Percentiles rank a stretch among this genome's conserved stretches.
These are phyloP conservation scores for Clitarchus hookeri DNA, from an alignment of 2,888 invertebrate species.

Conservation along the genomic window DNA sequence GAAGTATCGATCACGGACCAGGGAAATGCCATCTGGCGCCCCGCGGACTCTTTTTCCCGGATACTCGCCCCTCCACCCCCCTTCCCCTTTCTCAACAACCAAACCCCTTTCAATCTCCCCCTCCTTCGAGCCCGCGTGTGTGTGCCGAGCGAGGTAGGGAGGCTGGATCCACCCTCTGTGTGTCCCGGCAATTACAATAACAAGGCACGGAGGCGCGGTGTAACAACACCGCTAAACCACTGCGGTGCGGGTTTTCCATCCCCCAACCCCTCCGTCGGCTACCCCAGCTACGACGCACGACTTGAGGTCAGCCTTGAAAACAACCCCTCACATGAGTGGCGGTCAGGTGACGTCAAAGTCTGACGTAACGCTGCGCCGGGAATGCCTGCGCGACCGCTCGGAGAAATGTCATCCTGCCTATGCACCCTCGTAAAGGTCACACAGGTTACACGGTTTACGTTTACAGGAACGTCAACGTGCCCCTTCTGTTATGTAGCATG, in stretches of 20 bases:
- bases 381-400: no score
- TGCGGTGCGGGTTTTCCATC: not conserved
- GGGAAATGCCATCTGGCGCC: slow-evolving; percentile 27
- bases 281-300: no score
- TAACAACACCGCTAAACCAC: not conserved
- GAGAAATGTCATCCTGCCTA: no score
- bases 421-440: no score
- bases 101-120: not conserved
- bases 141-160: no score
- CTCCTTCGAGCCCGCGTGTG: no score
- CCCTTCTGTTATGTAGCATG: no score
- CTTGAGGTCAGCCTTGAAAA: no score
- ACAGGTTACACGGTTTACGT: no score
- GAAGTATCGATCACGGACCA: slow-evolving; percentile 26
- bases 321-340: not conserved
- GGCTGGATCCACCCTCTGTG: not conserved
- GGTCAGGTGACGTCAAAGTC: not conserved
- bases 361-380: not conserved
- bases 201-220: not conserved
- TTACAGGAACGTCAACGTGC: no score
- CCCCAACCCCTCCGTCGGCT: no score
- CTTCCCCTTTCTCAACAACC: not conserved
- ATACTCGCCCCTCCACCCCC: not conserved
- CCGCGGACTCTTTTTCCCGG: slow-evolving; percentile 18
- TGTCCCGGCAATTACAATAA: slow-evolving; percentile 21